Percentiles rank a stretch among this genome's conserved stretches.
Evolutionary conservation across 2,888 invertebrate genomes (phyloP).

Genomic region (Tryphoninae sp.): DNA sequence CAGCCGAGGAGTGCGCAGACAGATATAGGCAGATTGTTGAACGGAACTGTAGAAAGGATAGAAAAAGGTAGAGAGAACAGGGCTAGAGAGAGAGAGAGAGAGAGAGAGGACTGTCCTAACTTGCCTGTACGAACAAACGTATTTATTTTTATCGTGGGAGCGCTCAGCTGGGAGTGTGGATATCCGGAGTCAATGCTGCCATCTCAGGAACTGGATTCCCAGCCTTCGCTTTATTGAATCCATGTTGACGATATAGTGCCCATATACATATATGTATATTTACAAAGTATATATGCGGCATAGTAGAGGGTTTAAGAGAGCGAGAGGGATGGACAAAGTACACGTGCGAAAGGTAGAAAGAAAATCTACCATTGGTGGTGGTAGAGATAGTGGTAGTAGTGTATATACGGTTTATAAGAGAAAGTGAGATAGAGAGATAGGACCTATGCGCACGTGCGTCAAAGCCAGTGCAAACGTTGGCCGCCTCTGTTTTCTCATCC

Average conservation of each 20-base stretch:
- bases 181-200: slow-evolving; percentile 57
- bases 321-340: slow-evolving; percentile 15
- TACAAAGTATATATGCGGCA: neutral
- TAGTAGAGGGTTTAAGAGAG: slow-evolving; percentile 2
- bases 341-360: slow-evolving; percentile 10
- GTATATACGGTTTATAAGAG: slow-evolving; percentile 15
- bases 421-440: neutral
- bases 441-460: slow-evolving; percentile 50
- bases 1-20: slow-evolving; percentile 36
- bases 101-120: slow-evolving; percentile 37
- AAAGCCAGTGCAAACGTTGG: slow-evolving; percentile 33
- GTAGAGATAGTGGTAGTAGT: slow-evolving; percentile 21
- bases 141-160: slow-evolving; percentile 68
- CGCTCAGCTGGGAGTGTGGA: slow-evolving; percentile 60
- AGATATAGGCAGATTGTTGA: slow-evolving; percentile 7
- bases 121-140: slow-evolving; percentile 64
- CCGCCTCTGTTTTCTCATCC: slow-evolving; percentile 15
- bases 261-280: slow-evolving; percentile 29
- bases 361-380: slow-evolving; percentile 33
- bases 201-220: slow-evolving; percentile 63
- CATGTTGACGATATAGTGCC: slow-evolving; percentile 53
- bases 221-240: slow-evolving; percentile 58
- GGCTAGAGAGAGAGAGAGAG: slow-evolving; percentile 33
- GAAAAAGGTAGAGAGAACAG: slow-evolving; percentile 38
- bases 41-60: slow-evolving; percentile 13